Conservation (phyloP, 2,797 vertebrate genomes). For the Sebastes trivittatus region DNA sequence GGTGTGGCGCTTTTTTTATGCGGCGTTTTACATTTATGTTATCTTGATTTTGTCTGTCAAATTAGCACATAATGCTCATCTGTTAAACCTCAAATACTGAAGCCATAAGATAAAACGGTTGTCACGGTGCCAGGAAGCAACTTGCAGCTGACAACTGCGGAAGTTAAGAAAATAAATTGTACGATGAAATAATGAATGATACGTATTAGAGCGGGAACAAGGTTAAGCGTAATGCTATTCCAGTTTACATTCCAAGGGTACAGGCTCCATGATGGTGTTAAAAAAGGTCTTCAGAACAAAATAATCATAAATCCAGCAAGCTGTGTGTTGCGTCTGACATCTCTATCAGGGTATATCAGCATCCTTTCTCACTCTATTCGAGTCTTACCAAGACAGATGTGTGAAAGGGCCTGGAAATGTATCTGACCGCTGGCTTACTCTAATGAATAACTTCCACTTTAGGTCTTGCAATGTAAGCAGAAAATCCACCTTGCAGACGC, state of each 20-base stretch:
- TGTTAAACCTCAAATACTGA: constrained; percentile 19
- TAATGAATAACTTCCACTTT: constrained; percentile 99
- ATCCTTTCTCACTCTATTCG: constrained; percentile 96
- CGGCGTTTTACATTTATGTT: constrained; percentile 8
- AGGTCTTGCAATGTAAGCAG: constrained; percentile 99
- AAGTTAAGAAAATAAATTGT: constrained; percentile 68
- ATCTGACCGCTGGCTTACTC: constrained; percentile 98
- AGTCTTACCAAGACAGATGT: constrained; percentile 99
- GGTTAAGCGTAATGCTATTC: constrained; percentile 74
- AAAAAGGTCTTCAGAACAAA: constrained; percentile 99
- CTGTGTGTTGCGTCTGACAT: constrained; percentile 98
- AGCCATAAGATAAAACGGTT: constrained; percentile 2
- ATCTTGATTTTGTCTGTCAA: constrained; percentile 42
- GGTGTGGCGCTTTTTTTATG: background rate
- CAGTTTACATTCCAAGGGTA: constrained; percentile 92
- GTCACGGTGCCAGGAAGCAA: background rate
- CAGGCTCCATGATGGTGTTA: constrained; percentile 86
- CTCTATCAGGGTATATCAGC: constrained; percentile 99
- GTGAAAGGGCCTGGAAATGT: constrained; percentile 99
- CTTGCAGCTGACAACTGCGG: constrained; percentile 32
- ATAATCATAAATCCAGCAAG: constrained; percentile 99
- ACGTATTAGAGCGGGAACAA: constrained; percentile 63
- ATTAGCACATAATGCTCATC: constrained; percentile 12
- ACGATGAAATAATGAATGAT: constrained; percentile 64
- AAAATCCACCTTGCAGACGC: constrained; percentile 95